Base-by-base conservation (phyloP, 2,888 invertebrate species). In the Zootermopsis nevadensis region DNA sequence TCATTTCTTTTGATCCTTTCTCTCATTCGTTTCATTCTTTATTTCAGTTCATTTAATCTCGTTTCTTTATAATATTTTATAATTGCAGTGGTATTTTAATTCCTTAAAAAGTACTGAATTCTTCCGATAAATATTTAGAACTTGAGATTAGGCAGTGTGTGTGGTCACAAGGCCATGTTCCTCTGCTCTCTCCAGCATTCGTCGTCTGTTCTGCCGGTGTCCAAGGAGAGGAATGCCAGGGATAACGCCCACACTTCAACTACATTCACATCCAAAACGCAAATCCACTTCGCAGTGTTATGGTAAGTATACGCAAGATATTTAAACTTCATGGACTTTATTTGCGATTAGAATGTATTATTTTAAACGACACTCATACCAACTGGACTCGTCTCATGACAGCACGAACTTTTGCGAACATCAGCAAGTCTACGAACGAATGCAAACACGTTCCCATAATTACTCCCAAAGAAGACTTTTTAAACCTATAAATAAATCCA, bases 191-290 rank as follows among this genome's bases (percentile, higher is more conserved):
- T n/a, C 60, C 69, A 69, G 69, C 22, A 33, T n/a, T n/a, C n/a
- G 69, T 33, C 15, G 69, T 69, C 69, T 69, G 69, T 69, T 69
- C 69, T 33, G 69, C 69, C 69, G 77, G 77, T 53, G 77, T 55
- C 77, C 55, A 48, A 30, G 31, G n/a, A 77, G 30, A 76, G 77
- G 77, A 53, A 55, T 48, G 77, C 55, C 27, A 31, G 53, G 77
- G 27, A 77, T 55, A 55, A 77, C 55, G 55, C 77, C 77, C 53
- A 77, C 77, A 77, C 31, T 77, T 69, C 33, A 30, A 33, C 69
- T 69, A 69, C 69, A 69, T 69, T 69, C 69, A 69, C 69, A 22
- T 69, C 69, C 69, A 69, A 69, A 69, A 69, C 33, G 27, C n/a
- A 60, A 60, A n/a, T 60, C 15, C 60, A 31, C 69, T 33, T 33